Conservation (phyloP, 1,140 invertebrate genomes). For the Batillaria attramentaria region DNA sequence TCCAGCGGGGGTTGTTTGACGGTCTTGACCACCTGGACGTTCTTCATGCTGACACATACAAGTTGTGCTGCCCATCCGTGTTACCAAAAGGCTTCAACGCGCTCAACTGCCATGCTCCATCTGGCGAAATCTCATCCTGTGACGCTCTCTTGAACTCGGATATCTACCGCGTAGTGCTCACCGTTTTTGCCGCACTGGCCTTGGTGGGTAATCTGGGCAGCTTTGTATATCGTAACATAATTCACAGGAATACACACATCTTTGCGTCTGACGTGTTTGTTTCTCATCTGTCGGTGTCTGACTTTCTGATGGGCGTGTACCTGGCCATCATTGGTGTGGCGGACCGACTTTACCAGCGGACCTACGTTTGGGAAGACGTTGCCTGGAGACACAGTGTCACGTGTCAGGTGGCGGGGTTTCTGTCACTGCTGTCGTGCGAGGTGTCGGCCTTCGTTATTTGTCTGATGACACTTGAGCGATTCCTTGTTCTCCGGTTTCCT, state of each 20-base stretch:
- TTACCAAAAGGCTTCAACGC: constrained; percentile 7
- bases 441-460: constrained; percentile 46
- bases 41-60: constrained; percentile 18
- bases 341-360: constrained; percentile 46
- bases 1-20: background rate
- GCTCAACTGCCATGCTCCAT: constrained; percentile 5
- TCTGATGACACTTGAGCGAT: constrained; percentile 52
- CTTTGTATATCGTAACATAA: background rate
- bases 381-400: constrained; percentile 42
- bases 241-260: background rate
- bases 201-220: constrained; percentile 43
- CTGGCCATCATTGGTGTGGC: constrained; percentile 49
- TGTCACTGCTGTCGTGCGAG: constrained; percentile 50
- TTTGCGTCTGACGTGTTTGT: background rate
- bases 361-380: constrained; percentile 45
- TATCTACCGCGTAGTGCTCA: constrained; percentile 32
- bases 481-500: constrained; percentile 49
- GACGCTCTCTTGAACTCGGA: constrained; percentile 5
- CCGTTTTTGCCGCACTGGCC: constrained; percentile 41
- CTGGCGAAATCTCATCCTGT: constrained; percentile 12
- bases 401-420: constrained; percentile 56
- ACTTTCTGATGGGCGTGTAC: constrained; percentile 17
- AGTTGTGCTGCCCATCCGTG: constrained; percentile 5
- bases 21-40: background rate
- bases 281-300: background rate